A percentile compares a stretch with the other conserved stretches of the same genome.
Conservation (phyloP, 2,888 invertebrate species). For the Polyommatus icarus region DNA sequence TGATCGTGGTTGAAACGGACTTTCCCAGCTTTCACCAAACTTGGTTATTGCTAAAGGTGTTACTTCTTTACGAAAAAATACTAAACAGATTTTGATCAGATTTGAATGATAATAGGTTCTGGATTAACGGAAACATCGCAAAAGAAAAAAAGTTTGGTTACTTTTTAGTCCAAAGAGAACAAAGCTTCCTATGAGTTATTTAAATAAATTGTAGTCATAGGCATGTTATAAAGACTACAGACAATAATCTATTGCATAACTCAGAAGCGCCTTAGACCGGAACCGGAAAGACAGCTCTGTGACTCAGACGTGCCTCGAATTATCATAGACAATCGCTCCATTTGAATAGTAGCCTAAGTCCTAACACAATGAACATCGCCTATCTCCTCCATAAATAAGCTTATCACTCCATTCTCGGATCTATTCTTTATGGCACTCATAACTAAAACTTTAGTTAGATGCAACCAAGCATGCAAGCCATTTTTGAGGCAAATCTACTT, state of each 20-base stretch:
- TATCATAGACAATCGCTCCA: slow-evolving; percentile 21
- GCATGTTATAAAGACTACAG: neutral
- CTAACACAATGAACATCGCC: slow-evolving; percentile 16
- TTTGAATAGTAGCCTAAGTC: slow-evolving; percentile 1
- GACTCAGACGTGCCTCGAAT: slow-evolving; percentile 15
- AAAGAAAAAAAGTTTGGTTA: too few species aligned
- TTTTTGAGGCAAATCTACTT: too few species aligned
- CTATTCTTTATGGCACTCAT: neutral
- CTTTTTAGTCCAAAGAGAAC: neutral
- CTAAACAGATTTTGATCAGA: too few species aligned
- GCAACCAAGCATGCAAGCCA: neutral
- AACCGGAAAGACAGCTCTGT: slow-evolving; percentile 20
- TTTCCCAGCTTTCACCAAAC: too few species aligned
- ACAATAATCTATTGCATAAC: neutral
- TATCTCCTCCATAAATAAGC: slow-evolving; percentile 9
- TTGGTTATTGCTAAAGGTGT: too few species aligned
- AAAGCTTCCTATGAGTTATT: neutral
- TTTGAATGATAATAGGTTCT: too few species aligned
- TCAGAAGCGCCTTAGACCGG: slow-evolving; percentile 15
- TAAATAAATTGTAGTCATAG: too few species aligned
- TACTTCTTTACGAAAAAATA: too few species aligned
- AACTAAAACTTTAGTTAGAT: neutral
- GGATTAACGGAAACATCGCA: too few species aligned
- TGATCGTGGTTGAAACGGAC: too few species aligned
- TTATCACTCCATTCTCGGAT: neutral